Evolutionary conservation across 2,888 invertebrate species (phyloP), one percentile per base, ranked within the genome.

Genomic region (Hanleya hanleyi): DNA sequence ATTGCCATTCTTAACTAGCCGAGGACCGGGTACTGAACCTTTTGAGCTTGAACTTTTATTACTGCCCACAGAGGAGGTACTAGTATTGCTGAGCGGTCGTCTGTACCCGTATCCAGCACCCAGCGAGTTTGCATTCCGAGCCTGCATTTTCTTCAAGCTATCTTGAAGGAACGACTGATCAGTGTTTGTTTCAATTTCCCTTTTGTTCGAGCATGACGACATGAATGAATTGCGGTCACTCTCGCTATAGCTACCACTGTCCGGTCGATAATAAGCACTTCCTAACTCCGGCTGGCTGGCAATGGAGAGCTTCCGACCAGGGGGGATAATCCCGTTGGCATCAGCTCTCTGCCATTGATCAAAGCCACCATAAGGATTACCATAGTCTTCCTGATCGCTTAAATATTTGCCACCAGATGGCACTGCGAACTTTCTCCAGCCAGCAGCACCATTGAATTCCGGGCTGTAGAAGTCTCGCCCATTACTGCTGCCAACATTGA

Each of bases 141-240:
- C 72, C 57, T 70, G 73, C 77, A 84, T 84, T 71, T 83, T 80
- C 66, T 84, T 80, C 81, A 87, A 82, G 70, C 81, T 86, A 15
- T 84, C 78, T 51, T 86, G 86, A 73, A 86, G 71, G 69, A 87
- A 84, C 6, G 87, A 87, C 69, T 87, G 87, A 51, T 88, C 89
- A 5, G 88, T 89, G 79, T 89, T 89, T 33, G 88, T 88, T 77
- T 89, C 88, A 6, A 84, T 84, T 80, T 89, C 88, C 70, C 84
- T 81, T 79, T 86, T 87, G 38, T 78, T 80, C 35, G 78, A 81
- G 7, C 64, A 1, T 2, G 64, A 22, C 9, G 64, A 64, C 37
- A 64, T 18, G 26, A 22, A 64, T 18, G 64, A 64, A 9, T 22
- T 37, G 37, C 64, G 35, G 36, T 64, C 64, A 36, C 64, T 37